Conservation (phyloP, 2,797 vertebrate species). For the Enoplosus armatus region DNA sequence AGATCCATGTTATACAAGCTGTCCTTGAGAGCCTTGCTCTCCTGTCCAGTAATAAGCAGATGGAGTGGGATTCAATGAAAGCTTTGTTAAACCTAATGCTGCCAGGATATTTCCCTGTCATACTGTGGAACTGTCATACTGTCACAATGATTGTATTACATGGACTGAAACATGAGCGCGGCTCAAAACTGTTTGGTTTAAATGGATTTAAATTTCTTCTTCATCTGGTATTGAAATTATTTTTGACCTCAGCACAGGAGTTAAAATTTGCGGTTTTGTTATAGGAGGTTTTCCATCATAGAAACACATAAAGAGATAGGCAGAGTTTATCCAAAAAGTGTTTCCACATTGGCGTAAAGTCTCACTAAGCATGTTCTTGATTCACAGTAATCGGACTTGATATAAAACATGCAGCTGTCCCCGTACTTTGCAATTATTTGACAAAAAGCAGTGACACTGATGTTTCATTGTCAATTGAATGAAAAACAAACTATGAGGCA, state of each 20-base stretch:
- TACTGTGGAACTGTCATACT: constrained; percentile 71
- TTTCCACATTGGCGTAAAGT: neutral
- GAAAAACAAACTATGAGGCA: neutral
- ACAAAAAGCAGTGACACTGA: neutral
- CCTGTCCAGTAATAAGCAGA: constrained; percentile 69
- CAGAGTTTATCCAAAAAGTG: neutral
- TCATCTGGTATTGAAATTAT: neutral
- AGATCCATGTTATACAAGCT: constrained; percentile 42
- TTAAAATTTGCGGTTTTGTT: neutral
- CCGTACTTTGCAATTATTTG: neutral
- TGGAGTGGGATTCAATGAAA: constrained; percentile 71
- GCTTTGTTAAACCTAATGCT: constrained; percentile 72
- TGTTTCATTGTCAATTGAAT: neutral
- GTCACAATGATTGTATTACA: constrained; percentile 72
- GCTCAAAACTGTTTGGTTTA: constrained; percentile 28
- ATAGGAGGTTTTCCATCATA: neutral
- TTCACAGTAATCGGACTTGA: constrained; percentile 12
- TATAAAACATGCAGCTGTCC: constrained; percentile 20
- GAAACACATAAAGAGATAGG: constrained; percentile 6
- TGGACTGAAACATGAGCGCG: constrained; percentile 58
- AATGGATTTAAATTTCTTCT: constrained; percentile 22
- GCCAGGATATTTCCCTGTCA: constrained; percentile 64
- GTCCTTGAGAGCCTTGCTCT: constrained; percentile 72
- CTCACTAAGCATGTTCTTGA: constrained; percentile 6
- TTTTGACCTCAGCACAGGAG: neutral